Base-by-base conservation (phyloP, 2,888 invertebrate species). In the Chymomyza fuscimana region DNA sequence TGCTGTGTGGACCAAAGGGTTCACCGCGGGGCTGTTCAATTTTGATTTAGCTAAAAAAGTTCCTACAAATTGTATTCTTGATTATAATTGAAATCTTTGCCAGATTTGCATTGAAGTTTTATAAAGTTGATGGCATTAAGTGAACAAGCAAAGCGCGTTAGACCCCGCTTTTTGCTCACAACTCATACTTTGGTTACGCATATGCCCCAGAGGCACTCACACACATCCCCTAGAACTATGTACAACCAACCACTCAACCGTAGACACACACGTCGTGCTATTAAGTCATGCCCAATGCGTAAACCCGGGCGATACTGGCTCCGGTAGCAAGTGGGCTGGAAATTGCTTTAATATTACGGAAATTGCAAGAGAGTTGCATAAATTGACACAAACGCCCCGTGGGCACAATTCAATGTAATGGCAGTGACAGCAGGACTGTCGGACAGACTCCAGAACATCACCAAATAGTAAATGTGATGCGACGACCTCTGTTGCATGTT, bases 341-440 rank as follows among this genome's bases (percentile, higher is more conserved):
- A 86, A 88, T 88, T 88, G 87, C 88, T 87, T 87, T 88, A 86
- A 86, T 88, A 82, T 77, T 81, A 78, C 88, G 86, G 82, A 82
- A 87, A 90, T 89, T 85, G 81, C 81, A 80, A 77, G 86, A 74
- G 86, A 85, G 85, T 80, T 89, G 88, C 88, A 89, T 87, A 87
- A 88, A 90, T 90, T 89, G 90, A 87, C 89, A 87, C 89, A 80
- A 85, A 86, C 88, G 89, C 89, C 89, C 88, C 83, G 77, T 62
- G 89, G 90, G 89, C 88, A 75, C 86, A 87, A 88, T 89, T 80
- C 85, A 62, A 59, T 76, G 74, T 84, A 86, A 86, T 83, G 74
- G 72, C 69, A 58, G 65, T 62, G 65, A 72, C 72, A 25, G 22
- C 19, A n/a, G 22, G 15, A 2, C 40, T 12, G 3, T 46, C 40